Conservation (phyloP, 2,113 vertebrate genomes). For the Tragulus kanchil region DNA sequence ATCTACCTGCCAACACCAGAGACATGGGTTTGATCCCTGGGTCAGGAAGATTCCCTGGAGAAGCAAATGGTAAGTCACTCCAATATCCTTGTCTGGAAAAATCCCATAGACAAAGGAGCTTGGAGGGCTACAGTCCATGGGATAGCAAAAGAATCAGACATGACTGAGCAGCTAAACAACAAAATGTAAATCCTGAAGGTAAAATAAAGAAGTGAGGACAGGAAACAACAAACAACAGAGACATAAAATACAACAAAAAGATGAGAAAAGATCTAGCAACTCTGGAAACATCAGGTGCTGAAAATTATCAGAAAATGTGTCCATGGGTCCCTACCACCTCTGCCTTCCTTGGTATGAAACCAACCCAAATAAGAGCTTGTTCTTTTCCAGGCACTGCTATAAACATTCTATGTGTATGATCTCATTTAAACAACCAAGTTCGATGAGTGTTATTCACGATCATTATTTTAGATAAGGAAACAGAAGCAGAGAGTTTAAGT, state of each 20-base stretch:
- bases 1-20: neutral
- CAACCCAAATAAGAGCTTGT: neutral
- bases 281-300: neutral
- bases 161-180: neutral
- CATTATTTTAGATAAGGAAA: conserved; percentile 8
- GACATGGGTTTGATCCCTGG: neutral
- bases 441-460: neutral
- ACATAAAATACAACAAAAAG: neutral
- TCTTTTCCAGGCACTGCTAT: neutral
- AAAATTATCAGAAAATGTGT: neutral
- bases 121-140: neutral
- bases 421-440: neutral
- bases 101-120: neutral
- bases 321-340: fast-evolving
- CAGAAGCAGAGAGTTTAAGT: neutral
- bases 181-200: neutral
- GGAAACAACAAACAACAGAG: neutral
- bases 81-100: neutral
- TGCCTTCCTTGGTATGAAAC: neutral
- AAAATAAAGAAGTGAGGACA: neutral
- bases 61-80: neutral
- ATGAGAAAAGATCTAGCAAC: neutral
- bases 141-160: neutral
- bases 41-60: neutral
- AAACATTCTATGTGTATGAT: neutral